These are phyloP conservation scores for Sorex maritimensis DNA, from an alignment of 2,797 vertebrate species.

Conservation along the genomic window DNA sequence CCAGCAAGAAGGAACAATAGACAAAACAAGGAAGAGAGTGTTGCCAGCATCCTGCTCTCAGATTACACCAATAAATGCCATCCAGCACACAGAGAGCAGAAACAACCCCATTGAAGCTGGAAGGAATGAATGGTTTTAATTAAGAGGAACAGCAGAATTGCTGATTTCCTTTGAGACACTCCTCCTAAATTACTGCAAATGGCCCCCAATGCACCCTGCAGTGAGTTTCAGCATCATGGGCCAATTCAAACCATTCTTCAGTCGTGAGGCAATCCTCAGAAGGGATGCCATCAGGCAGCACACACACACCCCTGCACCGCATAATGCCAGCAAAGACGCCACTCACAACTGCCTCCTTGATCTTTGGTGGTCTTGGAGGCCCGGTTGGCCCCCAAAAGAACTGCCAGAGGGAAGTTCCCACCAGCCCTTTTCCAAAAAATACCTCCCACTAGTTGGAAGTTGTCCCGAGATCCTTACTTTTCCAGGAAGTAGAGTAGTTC, in stretches of 20 bases:
- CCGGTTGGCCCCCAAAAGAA: not conserved
- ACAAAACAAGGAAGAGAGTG: slow-evolving; percentile 46
- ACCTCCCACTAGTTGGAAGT: not conserved
- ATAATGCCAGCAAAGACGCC: not conserved
- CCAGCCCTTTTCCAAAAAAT: not conserved
- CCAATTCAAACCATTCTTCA: slow-evolving; percentile 71
- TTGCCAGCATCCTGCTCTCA: slow-evolving; percentile 56
- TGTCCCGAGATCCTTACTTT: not conserved
- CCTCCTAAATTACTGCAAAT: slow-evolving; percentile 71
- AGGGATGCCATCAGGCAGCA: not conserved
- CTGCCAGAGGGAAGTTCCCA: not conserved
- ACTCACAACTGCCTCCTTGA: not conserved
- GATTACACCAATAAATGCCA: slow-evolving; percentile 52
- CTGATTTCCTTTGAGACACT: slow-evolving; percentile 65
- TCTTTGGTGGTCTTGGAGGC: not conserved
- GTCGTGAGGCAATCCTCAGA: slow-evolving; percentile 22
- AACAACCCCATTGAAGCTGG: not conserved
- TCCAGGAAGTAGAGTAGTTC: slow-evolving; percentile 12
- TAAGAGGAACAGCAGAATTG: slow-evolving; percentile 42
- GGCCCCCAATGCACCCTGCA: slow-evolving; percentile 13
- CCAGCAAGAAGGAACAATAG: slow-evolving; percentile 63
- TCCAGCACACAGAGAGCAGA: not conserved
- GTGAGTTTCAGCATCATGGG: not conserved
- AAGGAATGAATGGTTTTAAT: slow-evolving; percentile 75
- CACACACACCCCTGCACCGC: not conserved